Evolutionary conservation across 2,113 vertebrate species (phyloP), one percentile per base, ranked within the genome.

Genomic region (Sander lucioperca): DNA sequence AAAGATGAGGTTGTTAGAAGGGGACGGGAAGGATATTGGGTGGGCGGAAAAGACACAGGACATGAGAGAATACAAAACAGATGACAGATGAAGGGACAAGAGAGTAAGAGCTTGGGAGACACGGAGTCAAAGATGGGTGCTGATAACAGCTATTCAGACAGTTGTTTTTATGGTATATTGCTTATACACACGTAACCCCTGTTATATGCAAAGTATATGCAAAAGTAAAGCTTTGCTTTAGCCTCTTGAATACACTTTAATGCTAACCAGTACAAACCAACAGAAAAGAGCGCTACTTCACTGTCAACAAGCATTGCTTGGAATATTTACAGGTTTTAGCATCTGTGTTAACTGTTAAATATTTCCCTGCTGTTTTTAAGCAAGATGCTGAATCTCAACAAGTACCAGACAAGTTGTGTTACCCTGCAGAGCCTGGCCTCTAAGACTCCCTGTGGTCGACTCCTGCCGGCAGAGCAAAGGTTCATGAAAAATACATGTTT

Each of bases 11-110:
- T 53, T 58, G 57, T 57, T 39, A 15, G 65, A 79, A 69, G 19
- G 25, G 47, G 15, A 54, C 5, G n/a, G 63, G 51, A 45, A n/a
- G 33, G 47, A 54, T 57, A 62, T 30, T 0, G 25, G 47, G 77
- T 79, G 48, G 82, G 90, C 59, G 73, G 72, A 64, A 73, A 56
- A 80, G 67, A 89, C 43, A 73, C 4, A 27, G 66, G 56, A 50
- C 50, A 69, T 9, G 23, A 72, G 76, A 82, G 47, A 79, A 80
- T 30, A 65, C 7, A 21, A 33, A 78, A 50, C 10, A 50, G 81
- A 84, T 70, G 69, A 81, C 48, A 61, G 43, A 79, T 30, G 53
- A 68, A 47, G 72, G 54, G 61, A 56, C 18, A 16, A 23, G 23
- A 81, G 25, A n/a, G 51, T 19, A n/a, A 62, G 13, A 39, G 47